A percentile compares a stretch with the other conserved stretches of the same genome.
Conservation (phyloP, 2,888 invertebrate genomes). For the Caenorhabditis japonica region DNA sequence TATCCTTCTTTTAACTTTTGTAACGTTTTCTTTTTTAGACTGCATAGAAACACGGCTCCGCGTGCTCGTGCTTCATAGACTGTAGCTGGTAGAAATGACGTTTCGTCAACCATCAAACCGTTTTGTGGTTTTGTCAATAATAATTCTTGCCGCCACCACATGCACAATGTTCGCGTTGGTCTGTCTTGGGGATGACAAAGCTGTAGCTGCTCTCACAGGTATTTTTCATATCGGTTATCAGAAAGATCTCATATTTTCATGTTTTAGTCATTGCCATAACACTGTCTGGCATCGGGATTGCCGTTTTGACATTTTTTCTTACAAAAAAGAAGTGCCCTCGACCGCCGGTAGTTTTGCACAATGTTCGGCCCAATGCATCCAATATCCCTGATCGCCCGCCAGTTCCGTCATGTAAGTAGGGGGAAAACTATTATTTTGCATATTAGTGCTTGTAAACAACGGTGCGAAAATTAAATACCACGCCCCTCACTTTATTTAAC, state of each 20-base stretch:
- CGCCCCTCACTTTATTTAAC: no score
- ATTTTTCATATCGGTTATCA: not conserved
- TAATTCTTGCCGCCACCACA: not conserved
- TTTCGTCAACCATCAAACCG: constrained; percentile 17
- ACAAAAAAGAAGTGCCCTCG: constrained; percentile 2
- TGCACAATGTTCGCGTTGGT: constrained; percentile 29
- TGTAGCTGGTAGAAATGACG: constrained; percentile 9
- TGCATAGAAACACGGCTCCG: no score
- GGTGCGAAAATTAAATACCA: no score
- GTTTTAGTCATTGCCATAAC: constrained; percentile 34
- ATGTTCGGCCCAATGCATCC: constrained; percentile 1
- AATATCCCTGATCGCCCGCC: constrained; percentile 16
- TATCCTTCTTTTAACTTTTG: no score
- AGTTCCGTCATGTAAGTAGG: constrained; percentile 35
- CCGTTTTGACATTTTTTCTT: constrained; percentile 23
- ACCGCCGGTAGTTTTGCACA: constrained; percentile 8
- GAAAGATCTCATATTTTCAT: not conserved
- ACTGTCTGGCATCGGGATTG: constrained; percentile 19
- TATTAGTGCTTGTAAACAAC: no score
- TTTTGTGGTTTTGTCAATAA: constrained; percentile 7
- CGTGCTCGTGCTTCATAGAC: no score
- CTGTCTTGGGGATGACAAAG: constrained; percentile 17
- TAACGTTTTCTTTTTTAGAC: no score
- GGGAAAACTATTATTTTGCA: no score
- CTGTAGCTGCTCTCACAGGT: constrained; percentile 21